Base-by-base conservation (phyloP, 53 echinoderm and acorn worm species). In the Zoroaster sp. region DNA sequence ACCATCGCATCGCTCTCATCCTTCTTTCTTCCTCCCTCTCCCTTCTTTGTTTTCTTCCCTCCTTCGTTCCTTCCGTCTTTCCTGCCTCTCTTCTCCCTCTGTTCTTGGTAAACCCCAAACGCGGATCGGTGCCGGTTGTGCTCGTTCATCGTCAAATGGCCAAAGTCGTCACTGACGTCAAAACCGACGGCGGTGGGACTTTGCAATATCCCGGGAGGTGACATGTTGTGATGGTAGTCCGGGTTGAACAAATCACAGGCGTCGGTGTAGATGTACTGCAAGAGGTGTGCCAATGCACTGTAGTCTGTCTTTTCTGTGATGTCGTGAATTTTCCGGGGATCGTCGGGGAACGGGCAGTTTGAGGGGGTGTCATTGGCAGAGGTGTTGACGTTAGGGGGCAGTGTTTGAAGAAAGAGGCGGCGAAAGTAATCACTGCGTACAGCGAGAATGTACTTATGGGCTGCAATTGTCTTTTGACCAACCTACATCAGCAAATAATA, bases 391-490 rank as follows among this genome's bases (percentile, higher is more conserved):
- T 85, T 63, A 3, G 78, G 30, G 46, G 67, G 53, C 14, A 74
- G 28, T 0, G 81, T 33, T 40, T 85, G 85, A 35, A 85, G 71
- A 41, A 95, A 92, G 47, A 94, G 87, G 65, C 91, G 93, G 53
- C 76, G 89, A 69, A 98, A 98, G 79, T 92, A 96, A 15, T 95
- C 94, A 40, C 95, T 96, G 41, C 94, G 86, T 30, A 70, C 35
- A 40, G 94, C 87, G 9, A 98, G 88, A 77, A 98, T 98, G 55
- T 92, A 93, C 70, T 91, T 95, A 69, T 98, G 98, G 66, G 95
- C 95, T 51, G 94, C 87, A 28, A 95, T 51, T 5, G 85, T 53
- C 21, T 90, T 82, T 23, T 89, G 77, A 28, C 90, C 94, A 51
- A 92, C 83, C 94, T 94, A 30, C 39, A 36, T 10, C 43, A 45